A percentile compares a stretch with the other conserved stretches of the same genome.
phyloP scores from a whole-genome alignment of 2,797 vertebrate species.

The Ciconia nigra region DNA sequence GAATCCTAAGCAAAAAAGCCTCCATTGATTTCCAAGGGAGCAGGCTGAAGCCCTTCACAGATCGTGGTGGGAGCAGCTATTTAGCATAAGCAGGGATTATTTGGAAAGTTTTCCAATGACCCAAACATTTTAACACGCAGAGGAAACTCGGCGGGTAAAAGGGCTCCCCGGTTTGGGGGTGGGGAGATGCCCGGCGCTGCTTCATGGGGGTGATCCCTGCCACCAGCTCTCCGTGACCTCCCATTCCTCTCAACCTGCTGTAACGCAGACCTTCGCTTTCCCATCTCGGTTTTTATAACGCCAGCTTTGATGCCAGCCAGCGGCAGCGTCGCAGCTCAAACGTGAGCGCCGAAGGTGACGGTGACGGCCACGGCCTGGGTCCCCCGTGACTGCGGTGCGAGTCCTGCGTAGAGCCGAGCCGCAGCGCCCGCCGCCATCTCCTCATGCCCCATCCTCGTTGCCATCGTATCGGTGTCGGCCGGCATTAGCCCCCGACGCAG shows the following conservation, averaged over 20 bases:
- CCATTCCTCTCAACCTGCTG: not conserved
- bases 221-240: not conserved
- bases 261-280: not conserved
- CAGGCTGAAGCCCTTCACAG: slow-evolving; percentile 31
- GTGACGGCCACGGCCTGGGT: rapidly evolving
- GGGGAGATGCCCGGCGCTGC: not conserved
- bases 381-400: rapidly evolving
- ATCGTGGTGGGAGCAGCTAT: slow-evolving; percentile 20
- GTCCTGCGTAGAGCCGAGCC: not conserved
- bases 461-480: not conserved
- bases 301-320: rapidly evolving
- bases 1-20: slow-evolving; percentile 16
- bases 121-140: slow-evolving; percentile 55
- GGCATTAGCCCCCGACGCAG: not conserved
- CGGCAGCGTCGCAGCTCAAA: not conserved
- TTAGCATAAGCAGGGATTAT: slow-evolving; percentile 36
- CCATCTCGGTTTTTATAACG: not conserved
- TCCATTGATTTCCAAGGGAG: slow-evolving; percentile 29
- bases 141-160: not conserved
- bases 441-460: not conserved
- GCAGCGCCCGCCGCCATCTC: not conserved
- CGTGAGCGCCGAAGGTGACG: rapidly evolving
- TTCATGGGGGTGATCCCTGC: not conserved
- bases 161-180: not conserved
- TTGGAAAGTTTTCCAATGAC: slow-evolving; percentile 40